These are phyloP conservation scores for Nebria brevicollis DNA, from an alignment of 2,888 invertebrate genomes.

Conservation along the genomic window DNA sequence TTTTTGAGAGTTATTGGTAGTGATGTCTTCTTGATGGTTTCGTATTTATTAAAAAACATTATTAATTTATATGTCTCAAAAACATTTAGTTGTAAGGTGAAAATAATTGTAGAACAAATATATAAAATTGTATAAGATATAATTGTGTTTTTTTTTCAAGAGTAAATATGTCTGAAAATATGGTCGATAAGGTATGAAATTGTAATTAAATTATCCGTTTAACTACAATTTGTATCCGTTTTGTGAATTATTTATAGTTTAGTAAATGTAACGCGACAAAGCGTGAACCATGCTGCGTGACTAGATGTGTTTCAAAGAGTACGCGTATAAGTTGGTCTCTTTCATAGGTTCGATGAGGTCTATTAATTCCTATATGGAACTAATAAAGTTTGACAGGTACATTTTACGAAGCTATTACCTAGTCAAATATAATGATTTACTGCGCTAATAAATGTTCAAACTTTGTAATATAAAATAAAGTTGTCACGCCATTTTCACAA, in stretches of 20 bases:
- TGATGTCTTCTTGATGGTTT: too few species aligned
- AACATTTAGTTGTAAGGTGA: too few species aligned
- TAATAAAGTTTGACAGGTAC: background rate
- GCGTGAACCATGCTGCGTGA: constrained; percentile 36
- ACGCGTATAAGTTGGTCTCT: constrained; percentile 15
- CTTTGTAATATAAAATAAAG: background rate
- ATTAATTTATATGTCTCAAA: too few species aligned
- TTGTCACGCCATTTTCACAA: background rate
- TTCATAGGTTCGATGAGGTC: constrained; percentile 29
- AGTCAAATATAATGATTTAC: constrained; percentile 15
- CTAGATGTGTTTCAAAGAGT: constrained; percentile 31
- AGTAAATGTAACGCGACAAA: constrained; percentile 25
- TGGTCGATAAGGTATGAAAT: background rate
- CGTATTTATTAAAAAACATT: too few species aligned
- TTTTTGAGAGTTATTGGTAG: too few species aligned
- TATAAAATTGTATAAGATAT: too few species aligned
- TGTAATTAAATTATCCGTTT: background rate
- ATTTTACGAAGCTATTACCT: constrained; percentile 30
- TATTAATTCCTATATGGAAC: constrained; percentile 12
- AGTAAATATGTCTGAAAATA: too few species aligned
- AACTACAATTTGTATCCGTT: background rate
- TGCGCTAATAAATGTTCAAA: constrained; percentile 8
- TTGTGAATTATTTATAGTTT: constrained; percentile 36
- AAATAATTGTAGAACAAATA: too few species aligned
- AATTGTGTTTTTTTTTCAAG: too few species aligned